Conservation (phyloP, 2,113 vertebrate genomes). For the Pipa parva region DNA sequence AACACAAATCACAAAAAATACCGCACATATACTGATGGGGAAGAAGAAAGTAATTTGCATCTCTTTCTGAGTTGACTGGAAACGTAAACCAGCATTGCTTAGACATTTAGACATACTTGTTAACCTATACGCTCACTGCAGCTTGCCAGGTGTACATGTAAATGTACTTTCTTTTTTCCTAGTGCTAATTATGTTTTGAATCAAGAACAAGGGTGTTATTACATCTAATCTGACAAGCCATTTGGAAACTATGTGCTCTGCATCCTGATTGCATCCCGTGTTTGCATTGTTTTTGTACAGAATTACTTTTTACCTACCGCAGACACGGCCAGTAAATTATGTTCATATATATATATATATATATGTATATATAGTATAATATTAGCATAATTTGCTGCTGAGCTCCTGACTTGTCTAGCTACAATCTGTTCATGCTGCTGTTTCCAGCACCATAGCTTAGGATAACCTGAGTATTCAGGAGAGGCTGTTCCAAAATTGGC, state of each 20-base stretch:
- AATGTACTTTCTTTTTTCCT: conserved; percentile 33
- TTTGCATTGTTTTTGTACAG: conserved; percentile 20
- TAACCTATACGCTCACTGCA: conserved; percentile 23
- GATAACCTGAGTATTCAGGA: no score
- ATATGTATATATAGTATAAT: not conserved
- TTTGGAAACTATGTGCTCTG: conserved; percentile 19
- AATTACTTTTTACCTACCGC: conserved; percentile 28
- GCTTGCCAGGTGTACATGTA: conserved; percentile 31
- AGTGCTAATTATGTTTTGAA: conserved; percentile 41
- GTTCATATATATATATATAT: not conserved
- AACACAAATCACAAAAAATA: conserved; percentile 19
- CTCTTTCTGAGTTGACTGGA: conserved; percentile 20
- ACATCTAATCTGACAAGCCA: conserved; percentile 30
- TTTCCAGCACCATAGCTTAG: no score
- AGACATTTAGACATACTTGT: conserved; percentile 32
- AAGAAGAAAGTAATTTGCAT: conserved; percentile 21
- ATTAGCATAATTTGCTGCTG: no score
- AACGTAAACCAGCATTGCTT: not conserved
- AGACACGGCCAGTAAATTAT: not conserved
- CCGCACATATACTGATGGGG: not conserved
- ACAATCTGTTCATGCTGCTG: no score
- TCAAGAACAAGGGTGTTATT: conserved; percentile 39
- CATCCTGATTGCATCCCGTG: conserved; percentile 16
- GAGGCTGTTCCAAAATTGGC: no score
- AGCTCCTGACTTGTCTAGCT: no score